These are phyloP conservation scores for Aleadryas rufinucha DNA, from an alignment of 2,113 vertebrate genomes.

Conservation along the genomic window DNA sequence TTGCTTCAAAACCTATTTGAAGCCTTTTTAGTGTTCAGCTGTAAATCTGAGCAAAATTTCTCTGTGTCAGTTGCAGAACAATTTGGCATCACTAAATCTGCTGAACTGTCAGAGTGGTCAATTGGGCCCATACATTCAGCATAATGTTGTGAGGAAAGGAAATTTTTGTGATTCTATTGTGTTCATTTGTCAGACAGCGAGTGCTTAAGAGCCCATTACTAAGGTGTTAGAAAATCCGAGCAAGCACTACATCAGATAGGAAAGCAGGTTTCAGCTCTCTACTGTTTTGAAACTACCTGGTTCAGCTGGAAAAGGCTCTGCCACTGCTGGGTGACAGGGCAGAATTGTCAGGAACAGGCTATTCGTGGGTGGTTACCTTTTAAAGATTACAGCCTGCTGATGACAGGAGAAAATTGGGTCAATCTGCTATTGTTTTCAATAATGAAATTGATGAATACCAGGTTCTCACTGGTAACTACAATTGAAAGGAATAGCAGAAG, in stretches of 20 bases:
- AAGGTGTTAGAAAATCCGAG: neutral
- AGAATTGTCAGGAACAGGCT: neutral
- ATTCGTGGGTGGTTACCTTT: neutral
- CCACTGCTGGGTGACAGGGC: neutral
- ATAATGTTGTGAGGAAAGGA: neutral
- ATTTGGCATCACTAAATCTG: neutral
- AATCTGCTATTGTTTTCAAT: neutral
- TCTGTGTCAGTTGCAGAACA: neutral
- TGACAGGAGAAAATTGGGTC: neutral
- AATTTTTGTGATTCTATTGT: neutral
- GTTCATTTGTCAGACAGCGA: neutral
- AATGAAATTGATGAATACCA: neutral
- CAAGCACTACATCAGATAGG: neutral
- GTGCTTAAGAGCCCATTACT: neutral
- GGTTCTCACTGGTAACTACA: neutral
- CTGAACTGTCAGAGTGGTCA: neutral
- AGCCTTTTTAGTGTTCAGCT: neutral
- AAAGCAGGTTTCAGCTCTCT: neutral
- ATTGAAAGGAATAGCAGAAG: neutral
- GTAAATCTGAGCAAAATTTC: slow-evolving; percentile 8
- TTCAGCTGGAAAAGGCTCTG: neutral
- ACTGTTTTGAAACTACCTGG: neutral
- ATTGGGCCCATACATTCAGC: neutral
- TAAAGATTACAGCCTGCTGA: neutral
- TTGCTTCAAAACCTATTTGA: neutral